These are phyloP conservation scores for Sanderia malayensis DNA, from an alignment of 30 jellyfish, hydroid and myxozoan species.

Conservation along the genomic window DNA sequence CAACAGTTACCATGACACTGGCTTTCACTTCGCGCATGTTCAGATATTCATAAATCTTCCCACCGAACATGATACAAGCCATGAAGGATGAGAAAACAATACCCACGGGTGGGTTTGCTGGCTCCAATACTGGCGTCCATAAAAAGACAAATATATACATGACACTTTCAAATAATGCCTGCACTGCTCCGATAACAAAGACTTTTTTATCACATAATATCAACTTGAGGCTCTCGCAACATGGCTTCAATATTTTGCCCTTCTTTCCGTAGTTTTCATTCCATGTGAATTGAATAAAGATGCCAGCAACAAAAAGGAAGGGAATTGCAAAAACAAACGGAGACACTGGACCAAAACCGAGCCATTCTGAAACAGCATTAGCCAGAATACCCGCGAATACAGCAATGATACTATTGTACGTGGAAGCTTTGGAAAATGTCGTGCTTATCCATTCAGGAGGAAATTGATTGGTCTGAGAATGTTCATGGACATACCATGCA, in stretches of 20 bases:
- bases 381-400: conserved; percentile 87
- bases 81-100: conserved; percentile 87
- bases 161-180: conserved; percentile 93
- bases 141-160: conserved; percentile 91
- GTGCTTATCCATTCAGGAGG: conserved; percentile 92
- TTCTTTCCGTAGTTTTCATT: conserved; percentile 79
- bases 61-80: conserved; percentile 93
- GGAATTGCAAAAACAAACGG: conserved; percentile 93
- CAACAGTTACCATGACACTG: conserved; percentile 51
- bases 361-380: conserved; percentile 70
- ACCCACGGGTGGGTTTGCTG: conserved; percentile 94
- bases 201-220: conserved; percentile 56
- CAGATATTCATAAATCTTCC: conserved; percentile 42
- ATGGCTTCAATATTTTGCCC: conserved; percentile 74
- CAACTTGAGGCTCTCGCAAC: conserved; percentile 72
- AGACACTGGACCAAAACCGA: conserved; percentile 88
- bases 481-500: conserved; percentile 93
- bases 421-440: conserved; percentile 85
- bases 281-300: conserved; percentile 81
- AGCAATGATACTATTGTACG: conserved; percentile 81
- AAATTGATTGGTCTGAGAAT: conserved; percentile 69
- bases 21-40: conserved; percentile 22
- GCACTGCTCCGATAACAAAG: conserved; percentile 88
- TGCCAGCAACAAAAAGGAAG: conserved; percentile 75
- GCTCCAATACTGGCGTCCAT: conserved; percentile 96